These are phyloP conservation scores for Phymanthus crucifer DNA, from an alignment of 92 coral and sea anemone species.

Conservation along the genomic window DNA sequence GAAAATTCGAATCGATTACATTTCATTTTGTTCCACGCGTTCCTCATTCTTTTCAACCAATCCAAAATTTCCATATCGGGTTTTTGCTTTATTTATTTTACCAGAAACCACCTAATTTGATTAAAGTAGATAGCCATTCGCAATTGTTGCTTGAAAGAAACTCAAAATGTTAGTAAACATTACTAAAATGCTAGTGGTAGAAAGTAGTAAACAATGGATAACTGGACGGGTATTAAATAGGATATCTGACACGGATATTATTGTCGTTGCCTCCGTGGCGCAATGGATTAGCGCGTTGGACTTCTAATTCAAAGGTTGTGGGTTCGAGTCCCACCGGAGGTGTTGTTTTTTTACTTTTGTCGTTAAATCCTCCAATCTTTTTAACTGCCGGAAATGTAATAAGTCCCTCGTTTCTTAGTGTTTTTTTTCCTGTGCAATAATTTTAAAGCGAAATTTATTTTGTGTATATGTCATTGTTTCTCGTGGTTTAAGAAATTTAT, in stretches of 20 bases:
- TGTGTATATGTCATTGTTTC: no score
- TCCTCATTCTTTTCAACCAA: not conserved
- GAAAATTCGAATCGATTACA: not conserved
- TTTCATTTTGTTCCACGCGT: not conserved
- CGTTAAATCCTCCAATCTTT: not conserved
- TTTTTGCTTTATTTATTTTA: not conserved
- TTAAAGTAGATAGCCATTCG: not conserved
- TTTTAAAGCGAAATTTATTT: no score
- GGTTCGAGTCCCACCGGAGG: constrained; percentile 99
- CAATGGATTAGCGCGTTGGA: constrained; percentile 98
- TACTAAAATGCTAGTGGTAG: not conserved
- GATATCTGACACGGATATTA: not conserved
- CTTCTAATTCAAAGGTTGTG: constrained; percentile 99
- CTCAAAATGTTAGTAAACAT: not conserved
- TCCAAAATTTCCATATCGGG: not conserved
- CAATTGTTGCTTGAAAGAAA: not conserved
- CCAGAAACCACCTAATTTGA: not conserved
- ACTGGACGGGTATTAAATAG: not conserved
- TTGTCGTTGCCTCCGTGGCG: constrained; percentile 75
- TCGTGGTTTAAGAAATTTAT: no score
- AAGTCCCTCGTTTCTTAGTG: not conserved
- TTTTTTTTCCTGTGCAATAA: not conserved
- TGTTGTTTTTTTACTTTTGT: constrained; percentile 30
- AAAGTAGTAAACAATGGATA: not conserved
- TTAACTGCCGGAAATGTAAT: no score